These are phyloP conservation scores for Potamilus streckersoni DNA, from an alignment of 1,140 invertebrate species.

Conservation along the genomic window DNA sequence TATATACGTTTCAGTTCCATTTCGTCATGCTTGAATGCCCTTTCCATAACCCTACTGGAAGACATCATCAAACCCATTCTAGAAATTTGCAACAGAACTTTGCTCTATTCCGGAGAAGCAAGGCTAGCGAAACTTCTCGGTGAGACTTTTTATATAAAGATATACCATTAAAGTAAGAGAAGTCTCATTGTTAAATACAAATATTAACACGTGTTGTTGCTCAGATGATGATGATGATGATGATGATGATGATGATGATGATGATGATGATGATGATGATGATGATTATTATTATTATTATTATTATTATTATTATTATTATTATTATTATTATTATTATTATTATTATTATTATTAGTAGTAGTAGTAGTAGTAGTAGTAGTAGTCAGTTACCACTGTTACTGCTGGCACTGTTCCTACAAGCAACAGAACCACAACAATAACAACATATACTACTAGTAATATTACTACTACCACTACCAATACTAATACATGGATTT, in stretches of 20 bases:
- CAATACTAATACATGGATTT: not conserved
- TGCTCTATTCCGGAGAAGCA: conserved; percentile 30
- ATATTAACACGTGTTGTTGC: not conserved
- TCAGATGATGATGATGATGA: not conserved
- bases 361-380: no score
- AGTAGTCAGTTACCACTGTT: not conserved
- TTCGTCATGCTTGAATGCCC: conserved; percentile 89
- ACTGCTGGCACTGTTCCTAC: not conserved
- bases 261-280: no score
- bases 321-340: not conserved
- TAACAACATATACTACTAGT: not conserved
- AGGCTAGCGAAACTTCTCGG: conserved; percentile 43
- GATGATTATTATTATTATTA: no score
- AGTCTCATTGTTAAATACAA: not conserved
- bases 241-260: no score
- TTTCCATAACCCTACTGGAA: conserved; percentile 89
- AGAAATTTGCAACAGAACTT: conserved; percentile 49
- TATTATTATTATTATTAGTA: no score
- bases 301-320: no score
- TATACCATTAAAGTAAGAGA: not conserved
- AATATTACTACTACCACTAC: no score
- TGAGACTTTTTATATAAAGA: not conserved
- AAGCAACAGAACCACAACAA: not conserved
- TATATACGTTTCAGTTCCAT: conserved; percentile 80
- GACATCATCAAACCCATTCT: conserved; percentile 79